A percentile compares a stretch with the other conserved stretches of the same genome.
These are phyloP conservation scores for Eristalis pertinax DNA, from an alignment of 2,888 invertebrate genomes.

Conservation along the genomic window DNA sequence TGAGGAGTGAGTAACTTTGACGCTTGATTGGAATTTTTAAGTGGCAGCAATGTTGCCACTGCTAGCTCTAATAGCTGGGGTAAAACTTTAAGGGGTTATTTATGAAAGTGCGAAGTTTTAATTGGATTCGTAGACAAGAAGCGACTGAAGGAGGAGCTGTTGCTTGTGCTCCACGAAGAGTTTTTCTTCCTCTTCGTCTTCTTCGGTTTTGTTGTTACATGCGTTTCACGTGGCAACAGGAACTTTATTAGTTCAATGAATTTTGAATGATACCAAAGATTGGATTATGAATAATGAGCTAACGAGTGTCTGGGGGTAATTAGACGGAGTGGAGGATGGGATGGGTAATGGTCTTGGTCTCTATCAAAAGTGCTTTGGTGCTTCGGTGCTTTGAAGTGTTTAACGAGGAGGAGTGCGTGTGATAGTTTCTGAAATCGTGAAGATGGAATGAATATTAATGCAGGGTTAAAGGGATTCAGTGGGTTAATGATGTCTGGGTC, in stretches of 20 bases:
- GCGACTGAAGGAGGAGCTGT: conserved; percentile 2
- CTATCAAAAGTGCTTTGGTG: background rate
- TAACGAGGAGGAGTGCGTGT: background rate
- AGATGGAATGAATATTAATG: too few species aligned
- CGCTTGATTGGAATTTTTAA: conserved; percentile 65
- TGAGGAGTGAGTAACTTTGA: conserved; percentile 18
- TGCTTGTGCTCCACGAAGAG: background rate
- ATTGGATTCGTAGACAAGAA: conserved; percentile 47
- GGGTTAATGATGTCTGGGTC: background rate
- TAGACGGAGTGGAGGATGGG: background rate
- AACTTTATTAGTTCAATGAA: conserved; percentile 57
- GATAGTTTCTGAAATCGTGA: too few species aligned
- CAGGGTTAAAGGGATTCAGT: too few species aligned
- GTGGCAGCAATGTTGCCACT: conserved; percentile 30
- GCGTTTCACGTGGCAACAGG: conserved; percentile 2
- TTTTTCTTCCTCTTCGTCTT: background rate
- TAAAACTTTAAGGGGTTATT: conserved; percentile 40
- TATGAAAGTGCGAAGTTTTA: conserved; percentile 58
- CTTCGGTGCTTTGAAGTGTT: background rate
- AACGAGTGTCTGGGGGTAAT: conserved; percentile 20
- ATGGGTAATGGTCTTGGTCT: background rate
- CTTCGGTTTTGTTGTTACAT: conserved; percentile 1
- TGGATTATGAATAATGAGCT: conserved; percentile 43
- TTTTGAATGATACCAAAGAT: conserved; percentile 47
- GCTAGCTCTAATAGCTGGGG: conserved; percentile 1